Evolutionary conservation across 2,888 invertebrate genomes (phyloP).

Genomic region (Hydrotaea diabolus): DNA sequence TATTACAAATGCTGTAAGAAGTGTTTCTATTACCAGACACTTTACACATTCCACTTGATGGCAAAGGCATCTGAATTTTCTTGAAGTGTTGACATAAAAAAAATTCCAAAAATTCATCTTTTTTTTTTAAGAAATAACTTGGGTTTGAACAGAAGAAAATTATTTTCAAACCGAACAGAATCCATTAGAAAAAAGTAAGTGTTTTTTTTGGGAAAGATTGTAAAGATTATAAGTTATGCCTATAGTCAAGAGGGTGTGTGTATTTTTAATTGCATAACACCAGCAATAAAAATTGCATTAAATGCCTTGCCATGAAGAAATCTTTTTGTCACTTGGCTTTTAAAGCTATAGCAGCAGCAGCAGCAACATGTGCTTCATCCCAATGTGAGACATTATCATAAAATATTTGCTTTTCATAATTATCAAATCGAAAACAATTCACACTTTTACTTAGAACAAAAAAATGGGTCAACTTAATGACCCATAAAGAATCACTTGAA

Average conservation of each 20-base stretch:
- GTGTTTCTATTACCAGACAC: neutral
- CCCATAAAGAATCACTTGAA: neutral
- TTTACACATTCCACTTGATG: constrained; percentile 2
- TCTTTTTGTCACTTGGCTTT: neutral
- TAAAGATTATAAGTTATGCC: no score
- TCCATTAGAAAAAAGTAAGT: no score
- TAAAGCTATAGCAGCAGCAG: neutral
- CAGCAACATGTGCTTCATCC: neutral
- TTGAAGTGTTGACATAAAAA: neutral
- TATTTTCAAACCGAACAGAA: no score
- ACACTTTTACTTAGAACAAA: neutral
- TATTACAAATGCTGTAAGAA: constrained; percentile 7
- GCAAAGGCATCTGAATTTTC: neutral
- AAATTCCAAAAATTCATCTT: neutral
- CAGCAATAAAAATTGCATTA: no score
- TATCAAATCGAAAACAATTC: neutral
- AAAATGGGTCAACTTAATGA: neutral
- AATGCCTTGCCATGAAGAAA: no score
- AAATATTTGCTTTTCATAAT: neutral
- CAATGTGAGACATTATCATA: neutral
- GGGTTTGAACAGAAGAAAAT: no score
- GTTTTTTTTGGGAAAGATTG: no score
- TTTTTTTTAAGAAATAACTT: no score
- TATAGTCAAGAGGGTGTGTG: no score
- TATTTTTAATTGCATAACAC: no score